Percentiles rank a stretch among this genome's conserved stretches.
Evolutionary conservation across 2,113 vertebrate genomes (phyloP).

Genomic region (Pangasianodon gigas): DNA sequence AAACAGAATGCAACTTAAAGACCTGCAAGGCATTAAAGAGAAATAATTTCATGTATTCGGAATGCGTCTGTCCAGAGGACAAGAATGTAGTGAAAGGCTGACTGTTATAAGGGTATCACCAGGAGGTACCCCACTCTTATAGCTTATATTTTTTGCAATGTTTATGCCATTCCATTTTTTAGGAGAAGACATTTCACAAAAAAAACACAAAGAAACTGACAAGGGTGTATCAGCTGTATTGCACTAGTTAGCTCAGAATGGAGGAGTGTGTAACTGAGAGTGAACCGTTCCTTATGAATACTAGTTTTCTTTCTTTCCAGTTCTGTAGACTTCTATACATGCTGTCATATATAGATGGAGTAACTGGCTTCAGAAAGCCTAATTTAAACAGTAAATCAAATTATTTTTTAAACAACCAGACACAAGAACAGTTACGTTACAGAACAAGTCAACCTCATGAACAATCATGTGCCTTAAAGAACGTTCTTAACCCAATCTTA

Average conservation of each 20-base stretch:
- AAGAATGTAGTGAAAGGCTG: not conserved
- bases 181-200: not conserved
- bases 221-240: not conserved
- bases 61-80: not conserved
- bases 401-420: not conserved
- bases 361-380: not conserved
- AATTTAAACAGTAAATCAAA: not conserved
- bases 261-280: not conserved
- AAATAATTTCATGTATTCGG: not conserved
- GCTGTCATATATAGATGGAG: not conserved
- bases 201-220: not conserved
- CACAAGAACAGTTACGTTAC: not conserved
- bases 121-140: not conserved
- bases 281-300: not conserved
- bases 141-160: not conserved
- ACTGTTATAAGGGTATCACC: not conserved
- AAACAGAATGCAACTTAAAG: slow-evolving; percentile 27
- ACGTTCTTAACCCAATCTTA: not conserved
- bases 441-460: not conserved
- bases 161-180: not conserved
- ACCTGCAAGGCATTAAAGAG: not conserved
- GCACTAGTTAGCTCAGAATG: not conserved
- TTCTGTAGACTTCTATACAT: not conserved
- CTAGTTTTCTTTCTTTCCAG: not conserved
- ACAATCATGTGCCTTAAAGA: not conserved